Evolutionary conservation across 1,140 invertebrate species (phyloP).

Genomic region (Leptopilina clavipes): DNA sequence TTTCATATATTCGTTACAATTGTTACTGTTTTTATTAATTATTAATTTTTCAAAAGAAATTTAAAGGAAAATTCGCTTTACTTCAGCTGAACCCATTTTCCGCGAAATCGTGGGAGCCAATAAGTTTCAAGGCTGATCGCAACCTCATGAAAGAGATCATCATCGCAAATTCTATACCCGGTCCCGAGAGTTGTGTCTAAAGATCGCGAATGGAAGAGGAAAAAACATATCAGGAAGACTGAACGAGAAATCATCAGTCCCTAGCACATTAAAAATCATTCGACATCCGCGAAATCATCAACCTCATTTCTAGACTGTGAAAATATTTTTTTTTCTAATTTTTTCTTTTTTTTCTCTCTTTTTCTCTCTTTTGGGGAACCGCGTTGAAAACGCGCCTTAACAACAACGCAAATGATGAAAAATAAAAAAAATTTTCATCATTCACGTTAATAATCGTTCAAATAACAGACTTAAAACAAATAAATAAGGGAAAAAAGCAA

Average conservation of each 20-base stretch:
- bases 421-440: neutral
- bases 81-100: constrained; percentile 73
- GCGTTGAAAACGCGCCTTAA: constrained; percentile 28
- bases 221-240: constrained; percentile 55
- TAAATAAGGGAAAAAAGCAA: constrained; percentile 36
- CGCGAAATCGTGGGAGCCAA: constrained; percentile 73
- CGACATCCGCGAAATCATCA: constrained; percentile 8
- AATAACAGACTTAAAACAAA: constrained; percentile 36
- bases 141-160: constrained; percentile 77
- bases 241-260: neutral
- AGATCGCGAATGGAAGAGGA: constrained; percentile 48
- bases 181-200: constrained; percentile 86
- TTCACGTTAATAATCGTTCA: neutral
- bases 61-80: constrained; percentile 15
- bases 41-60: too few relatives aligned
- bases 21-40: too few relatives aligned
- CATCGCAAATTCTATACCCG: constrained; percentile 83
- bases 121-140: constrained; percentile 72
- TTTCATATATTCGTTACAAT: too few relatives aligned
- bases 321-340: neutral
- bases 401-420: too few relatives aligned
- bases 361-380: neutral
- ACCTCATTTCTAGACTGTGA: constrained; percentile 21
- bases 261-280: constrained; percentile 25
- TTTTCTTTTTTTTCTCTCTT: too few relatives aligned